Evolutionary conservation across 2,113 vertebrate genomes (phyloP).

Genomic region (Mustela nigripes): DNA sequence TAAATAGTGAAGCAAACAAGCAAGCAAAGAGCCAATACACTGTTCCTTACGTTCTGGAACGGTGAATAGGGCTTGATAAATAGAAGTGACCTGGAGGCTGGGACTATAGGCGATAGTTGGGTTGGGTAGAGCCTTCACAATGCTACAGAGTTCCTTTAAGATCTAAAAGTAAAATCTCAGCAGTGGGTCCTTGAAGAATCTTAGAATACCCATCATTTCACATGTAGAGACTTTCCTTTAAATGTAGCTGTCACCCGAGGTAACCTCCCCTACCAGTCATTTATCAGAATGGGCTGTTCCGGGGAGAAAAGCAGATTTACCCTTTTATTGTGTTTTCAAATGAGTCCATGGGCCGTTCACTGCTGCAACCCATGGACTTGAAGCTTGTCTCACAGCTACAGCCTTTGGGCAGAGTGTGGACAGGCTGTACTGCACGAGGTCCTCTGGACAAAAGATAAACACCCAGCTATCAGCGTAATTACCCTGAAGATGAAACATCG

Average conservation of each 20-base stretch:
- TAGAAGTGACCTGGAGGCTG: conserved; percentile 34
- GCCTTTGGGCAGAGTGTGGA: background rate
- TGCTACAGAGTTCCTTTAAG: conserved; percentile 66
- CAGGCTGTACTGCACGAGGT: background rate
- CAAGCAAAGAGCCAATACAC: background rate
- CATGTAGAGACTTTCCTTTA: conserved; percentile 58
- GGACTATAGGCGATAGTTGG: conserved; percentile 13
- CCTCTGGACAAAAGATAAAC: conserved; percentile 45
- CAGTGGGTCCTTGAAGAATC: conserved; percentile 63
- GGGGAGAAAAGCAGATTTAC: background rate
- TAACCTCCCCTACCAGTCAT: conserved; percentile 17
- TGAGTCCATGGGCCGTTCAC: background rate
- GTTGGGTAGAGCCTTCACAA: conserved; percentile 58
- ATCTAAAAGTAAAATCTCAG: background rate
- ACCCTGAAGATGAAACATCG: conserved; percentile 21
- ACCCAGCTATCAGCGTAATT: conserved; percentile 46
- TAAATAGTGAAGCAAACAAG: background rate
- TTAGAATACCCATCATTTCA: conserved; percentile 57
- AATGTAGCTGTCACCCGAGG: background rate
- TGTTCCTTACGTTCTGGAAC: background rate
- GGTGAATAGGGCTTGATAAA: background rate
- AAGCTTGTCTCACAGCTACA: background rate
- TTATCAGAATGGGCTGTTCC: conserved; percentile 20
- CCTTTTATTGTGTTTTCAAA: conserved; percentile 39
- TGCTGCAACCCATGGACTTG: background rate